Evolutionary conservation across 2,888 invertebrate species (phyloP), one percentile per base, ranked within the genome.

Genomic region (Pachliopta kotzebuea): DNA sequence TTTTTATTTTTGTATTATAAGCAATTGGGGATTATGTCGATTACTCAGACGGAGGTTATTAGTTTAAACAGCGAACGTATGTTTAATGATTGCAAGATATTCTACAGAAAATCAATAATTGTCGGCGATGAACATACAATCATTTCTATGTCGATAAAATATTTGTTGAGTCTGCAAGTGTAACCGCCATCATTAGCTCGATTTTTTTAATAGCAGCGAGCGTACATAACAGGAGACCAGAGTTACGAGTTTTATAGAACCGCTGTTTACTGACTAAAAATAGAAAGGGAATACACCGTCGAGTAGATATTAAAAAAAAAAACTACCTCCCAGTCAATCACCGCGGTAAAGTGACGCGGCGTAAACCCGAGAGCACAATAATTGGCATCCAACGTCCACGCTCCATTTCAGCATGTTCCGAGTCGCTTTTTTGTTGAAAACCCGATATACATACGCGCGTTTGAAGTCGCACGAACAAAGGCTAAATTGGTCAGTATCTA

Each of bases 351-450:
- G 62, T 66, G 66, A 66, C 66, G 62, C 66, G 56, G 62, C 62
- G 62, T 63, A 66, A 67, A 67, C 79, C 73, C 78, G 77, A 76
- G 78, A 76, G 78, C 76, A 76, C 80, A 81, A 84, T 85, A 84
- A 85, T 86, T 84, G 86, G 84, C 84, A 77, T 76, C 74, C 76
- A 73, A 67, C 72, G 74, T 74, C 76, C 78, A 71, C 74, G 78
- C 68, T 77, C 77, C 73, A 77, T 78, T 76, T 65, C 65, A 62
- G 49, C 65, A 56, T 65, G 62, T 65, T 55, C 26, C 65, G 53
- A 49, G 49, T 42, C n/a, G 23, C 21, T 55, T 57, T 49, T 37
- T 31, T 3, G 37, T 37, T 37, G 26, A 37, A 59, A 65, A 60
- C 60, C 56, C 64, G 50, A 63, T 56, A 64, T 52, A 50, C 56